A percentile compares a stretch with the other conserved stretches of the same genome.
Evolutionary conservation across 1,140 invertebrate genomes (phyloP).

Genomic region (Trichogramma pretiosum): DNA sequence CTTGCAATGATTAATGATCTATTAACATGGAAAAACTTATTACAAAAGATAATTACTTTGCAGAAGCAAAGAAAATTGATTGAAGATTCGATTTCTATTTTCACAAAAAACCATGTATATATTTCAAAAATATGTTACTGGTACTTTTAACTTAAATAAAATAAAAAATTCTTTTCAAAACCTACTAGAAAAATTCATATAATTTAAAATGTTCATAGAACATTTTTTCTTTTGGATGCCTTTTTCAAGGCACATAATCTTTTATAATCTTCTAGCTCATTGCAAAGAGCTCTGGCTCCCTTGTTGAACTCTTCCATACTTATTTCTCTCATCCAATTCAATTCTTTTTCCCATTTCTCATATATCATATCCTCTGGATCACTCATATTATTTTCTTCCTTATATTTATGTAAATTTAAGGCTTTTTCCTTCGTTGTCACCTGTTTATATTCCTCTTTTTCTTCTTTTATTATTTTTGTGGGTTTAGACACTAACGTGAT

Average conservation of each 20-base stretch:
- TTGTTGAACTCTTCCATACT: slow-evolving; percentile 15
- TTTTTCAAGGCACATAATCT: slow-evolving; percentile 4
- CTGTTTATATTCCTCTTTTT: slow-evolving; percentile 6
- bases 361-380: neutral
- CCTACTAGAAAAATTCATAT: neutral
- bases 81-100: too few relatives aligned
- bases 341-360: slow-evolving; percentile 4
- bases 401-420: neutral
- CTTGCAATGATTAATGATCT: too few relatives aligned
- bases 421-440: neutral
- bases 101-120: too few relatives aligned
- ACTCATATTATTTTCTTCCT: neutral
- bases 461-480: slow-evolving; percentile 9
- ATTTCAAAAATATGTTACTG: too few relatives aligned
- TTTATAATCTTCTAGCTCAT: slow-evolving; percentile 11
- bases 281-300: slow-evolving; percentile 10
- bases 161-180: too few relatives aligned
- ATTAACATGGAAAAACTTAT: too few relatives aligned
- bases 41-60: too few relatives aligned
- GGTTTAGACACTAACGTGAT: too few relatives aligned
- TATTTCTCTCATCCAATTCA: slow-evolving; percentile 10
- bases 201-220: neutral
- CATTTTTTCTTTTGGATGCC: slow-evolving; percentile 5
- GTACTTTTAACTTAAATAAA: too few relatives aligned
- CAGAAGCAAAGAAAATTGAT: too few relatives aligned